Percentiles rank a stretch among this genome's conserved stretches.
These are phyloP conservation scores for Acomys russatus DNA, from an alignment of 2,797 vertebrate species.

Conservation along the genomic window DNA sequence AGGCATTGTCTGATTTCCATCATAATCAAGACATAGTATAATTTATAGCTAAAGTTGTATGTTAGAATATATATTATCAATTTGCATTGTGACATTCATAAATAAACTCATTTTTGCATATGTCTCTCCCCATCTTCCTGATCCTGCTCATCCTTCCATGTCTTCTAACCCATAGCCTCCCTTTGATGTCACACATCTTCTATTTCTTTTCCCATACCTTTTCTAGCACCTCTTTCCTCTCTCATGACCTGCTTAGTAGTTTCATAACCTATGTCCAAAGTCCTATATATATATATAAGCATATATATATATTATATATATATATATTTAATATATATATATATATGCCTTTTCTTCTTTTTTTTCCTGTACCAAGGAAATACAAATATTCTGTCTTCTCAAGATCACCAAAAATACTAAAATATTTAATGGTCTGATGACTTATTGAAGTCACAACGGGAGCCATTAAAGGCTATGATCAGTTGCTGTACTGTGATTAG, in stretches of 20 bases:
- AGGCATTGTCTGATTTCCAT: not conserved
- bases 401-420: not conserved
- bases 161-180: accelerated
- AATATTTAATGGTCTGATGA: not conserved
- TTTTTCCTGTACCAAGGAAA: not conserved
- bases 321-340: no score
- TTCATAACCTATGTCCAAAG: not conserved
- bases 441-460: not conserved
- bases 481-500: not conserved
- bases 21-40: not conserved
- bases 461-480: not conserved
- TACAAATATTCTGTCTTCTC: not conserved
- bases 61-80: not conserved
- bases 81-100: not conserved
- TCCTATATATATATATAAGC: no score
- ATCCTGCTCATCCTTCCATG: not conserved
- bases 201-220: no score
- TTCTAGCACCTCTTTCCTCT: accelerated
- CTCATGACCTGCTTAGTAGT: not conserved
- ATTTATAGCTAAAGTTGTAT: not conserved
- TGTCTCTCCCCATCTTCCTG: not conserved
- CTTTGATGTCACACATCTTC: not conserved
- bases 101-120: not conserved
- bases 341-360: no score
- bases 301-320: no score